Evolutionary conservation across 2,797 vertebrate species (phyloP).

Genomic region (Hippocampus kuda): DNA sequence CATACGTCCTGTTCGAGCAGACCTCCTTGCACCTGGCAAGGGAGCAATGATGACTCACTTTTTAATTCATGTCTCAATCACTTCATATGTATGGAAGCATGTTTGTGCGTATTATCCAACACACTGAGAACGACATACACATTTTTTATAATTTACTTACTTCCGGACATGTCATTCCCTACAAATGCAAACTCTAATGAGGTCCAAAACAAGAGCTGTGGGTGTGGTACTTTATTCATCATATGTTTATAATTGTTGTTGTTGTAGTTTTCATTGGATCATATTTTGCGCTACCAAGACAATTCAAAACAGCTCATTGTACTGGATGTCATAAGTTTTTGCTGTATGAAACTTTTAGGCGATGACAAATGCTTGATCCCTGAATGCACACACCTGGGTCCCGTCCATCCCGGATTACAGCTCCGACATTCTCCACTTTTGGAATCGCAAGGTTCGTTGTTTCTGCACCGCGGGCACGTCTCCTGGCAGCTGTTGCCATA

Average conservation of each 20-base stretch:
- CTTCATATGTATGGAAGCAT: too few relatives aligned
- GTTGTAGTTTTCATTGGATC: too few relatives aligned
- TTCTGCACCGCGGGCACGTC: conserved; percentile 72
- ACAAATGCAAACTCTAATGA: too few relatives aligned
- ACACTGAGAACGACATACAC: too few relatives aligned
- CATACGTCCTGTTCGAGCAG: conserved; percentile 73
- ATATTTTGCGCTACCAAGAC: too few relatives aligned
- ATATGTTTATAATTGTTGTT: too few relatives aligned
- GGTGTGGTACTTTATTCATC: too few relatives aligned
- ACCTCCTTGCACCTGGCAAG: conserved; percentile 73
- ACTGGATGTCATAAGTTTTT: background rate
- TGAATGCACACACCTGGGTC: conserved; percentile 67
- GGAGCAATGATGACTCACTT: background rate
- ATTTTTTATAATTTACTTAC: too few relatives aligned
- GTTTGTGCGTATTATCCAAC: too few relatives aligned
- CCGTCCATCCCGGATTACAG: conserved; percentile 79
- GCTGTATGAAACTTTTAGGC: background rate
- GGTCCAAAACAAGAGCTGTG: too few relatives aligned
- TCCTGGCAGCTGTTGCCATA: conserved; percentile 72
- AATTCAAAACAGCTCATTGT: background rate
- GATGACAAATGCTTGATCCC: background rate
- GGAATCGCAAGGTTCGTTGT: conserved; percentile 66
- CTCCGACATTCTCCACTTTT: conserved; percentile 69
- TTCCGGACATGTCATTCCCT: too few relatives aligned
- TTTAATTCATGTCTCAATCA: background rate